Base-by-base conservation (phyloP, 2,888 invertebrate genomes). In the Tachina lurida region DNA sequence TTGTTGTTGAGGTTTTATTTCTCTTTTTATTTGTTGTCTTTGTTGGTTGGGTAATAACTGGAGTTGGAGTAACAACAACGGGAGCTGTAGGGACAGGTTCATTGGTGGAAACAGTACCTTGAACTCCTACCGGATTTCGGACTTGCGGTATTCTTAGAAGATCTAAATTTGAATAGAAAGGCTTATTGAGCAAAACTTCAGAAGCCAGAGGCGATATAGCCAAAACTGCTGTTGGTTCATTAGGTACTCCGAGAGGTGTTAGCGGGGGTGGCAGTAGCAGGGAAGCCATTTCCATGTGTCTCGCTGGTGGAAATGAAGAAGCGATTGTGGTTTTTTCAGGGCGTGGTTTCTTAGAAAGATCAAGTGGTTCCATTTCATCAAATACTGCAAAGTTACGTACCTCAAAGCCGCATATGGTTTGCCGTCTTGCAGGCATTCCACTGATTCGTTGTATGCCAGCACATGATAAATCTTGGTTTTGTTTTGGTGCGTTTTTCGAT, bases 351-450 rank as follows among this genome's bases (percentile, higher is more conserved):
- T 91, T 92, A 0, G 92, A 92, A 45, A 92, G 84, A 82, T 92
- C 92, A 65, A 92, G 87, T 15, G 92, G 92, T 68, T 91, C 91
- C 87, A 91, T 89, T 63, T 92, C 92, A 68, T 91, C 90, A 79
- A 87, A 73, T 5, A 87, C 74, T 22, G 90, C 65, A 79, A 89
- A 75, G 67, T 90, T 89, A 5, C 90, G 87, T 2, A 89, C 90
- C 79, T 91, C 91, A 73, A 90, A 90, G n/a, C 91, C 91, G 63
- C 91, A 91, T 60, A 91, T 91, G 10, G 91, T 91, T 88, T 91
- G 91, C 68, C 92, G 87, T 67, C 91, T 88, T 15, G 88, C 85
- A 0, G 91, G 90, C 73, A 90, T 87, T 15, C 89, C 87, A 7
- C 88, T 73, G 15, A 83, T 49, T 5, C 90, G 87, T 62, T 88